A percentile compares a stretch with the other conserved stretches of the same genome.
Conservation (phyloP, 1,140 invertebrate species). For the Acromyrmex charruanus region DNA sequence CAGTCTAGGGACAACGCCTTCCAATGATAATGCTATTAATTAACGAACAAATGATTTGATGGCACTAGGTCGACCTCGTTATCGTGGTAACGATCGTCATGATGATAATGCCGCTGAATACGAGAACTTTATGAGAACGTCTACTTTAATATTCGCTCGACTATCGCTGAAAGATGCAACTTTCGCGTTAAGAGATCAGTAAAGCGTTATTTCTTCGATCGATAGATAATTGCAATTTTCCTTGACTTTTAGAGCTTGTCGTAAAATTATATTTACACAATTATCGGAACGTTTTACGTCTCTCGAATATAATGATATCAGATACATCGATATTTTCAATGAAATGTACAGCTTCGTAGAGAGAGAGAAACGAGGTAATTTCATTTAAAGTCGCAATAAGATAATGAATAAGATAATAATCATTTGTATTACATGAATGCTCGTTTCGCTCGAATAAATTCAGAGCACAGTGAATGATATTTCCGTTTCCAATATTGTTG, state of each 20-base stretch:
- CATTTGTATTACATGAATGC: not conserved
- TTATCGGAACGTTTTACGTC: not conserved
- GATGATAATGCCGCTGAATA: conserved; percentile 14
- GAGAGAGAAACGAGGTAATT: not conserved
- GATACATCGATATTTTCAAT: not conserved
- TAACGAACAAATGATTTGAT: conserved; percentile 77
- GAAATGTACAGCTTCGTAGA: not conserved
- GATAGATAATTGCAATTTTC: not conserved
- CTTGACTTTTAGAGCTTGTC: not conserved
- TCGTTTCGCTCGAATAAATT: conserved; percentile 26
- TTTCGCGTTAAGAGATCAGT: conserved; percentile 8
- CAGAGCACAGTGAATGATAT: not conserved
- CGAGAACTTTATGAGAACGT: conserved; percentile 31
- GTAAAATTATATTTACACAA: conserved; percentile 18
- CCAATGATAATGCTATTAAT: conserved; percentile 70
- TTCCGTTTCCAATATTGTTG: not conserved
- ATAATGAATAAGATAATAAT: conserved; percentile 1
- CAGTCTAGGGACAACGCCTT: conserved; percentile 51
- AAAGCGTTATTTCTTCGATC: conserved; percentile 25
- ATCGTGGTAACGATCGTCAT: conserved; percentile 19
- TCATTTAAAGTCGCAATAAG: not conserved
- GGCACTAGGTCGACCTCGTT: conserved; percentile 64
- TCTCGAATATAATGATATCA: not conserved
- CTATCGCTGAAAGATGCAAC: not conserved
- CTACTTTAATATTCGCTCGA: conserved; percentile 56